Conservation (phyloP, 2,797 vertebrate species). For the Astyanax mexicanus region DNA sequence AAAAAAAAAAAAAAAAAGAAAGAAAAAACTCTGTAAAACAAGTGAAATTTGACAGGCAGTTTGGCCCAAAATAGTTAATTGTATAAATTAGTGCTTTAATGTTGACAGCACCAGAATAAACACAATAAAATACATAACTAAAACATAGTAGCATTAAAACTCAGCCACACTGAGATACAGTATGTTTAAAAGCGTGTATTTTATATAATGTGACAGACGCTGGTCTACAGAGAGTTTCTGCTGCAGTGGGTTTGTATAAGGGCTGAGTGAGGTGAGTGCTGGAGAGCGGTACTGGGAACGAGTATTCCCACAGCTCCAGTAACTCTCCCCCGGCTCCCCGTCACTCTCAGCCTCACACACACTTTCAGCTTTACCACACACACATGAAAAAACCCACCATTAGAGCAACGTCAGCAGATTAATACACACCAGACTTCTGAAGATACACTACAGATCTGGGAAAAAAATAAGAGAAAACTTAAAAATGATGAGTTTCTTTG, state of each 20-base stretch:
- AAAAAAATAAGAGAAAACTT: too few relatives aligned
- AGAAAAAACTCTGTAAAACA: too few relatives aligned
- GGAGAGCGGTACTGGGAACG: slow-evolving; percentile 2
- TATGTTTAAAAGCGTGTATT: background rate
- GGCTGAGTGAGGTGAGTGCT: background rate
- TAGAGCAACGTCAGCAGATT: background rate
- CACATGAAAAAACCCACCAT: background rate
- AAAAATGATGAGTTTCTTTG: too few relatives aligned
- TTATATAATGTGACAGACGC: background rate
- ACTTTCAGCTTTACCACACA: slow-evolving; percentile 12
- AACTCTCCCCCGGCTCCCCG: slow-evolving; percentile 15
- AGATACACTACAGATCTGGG: too few relatives aligned
- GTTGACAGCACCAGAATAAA: too few relatives aligned
- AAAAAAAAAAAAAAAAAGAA: too few relatives aligned
- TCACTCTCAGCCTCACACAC: slow-evolving; percentile 18
- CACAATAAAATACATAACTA: too few relatives aligned
- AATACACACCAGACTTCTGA: background rate
- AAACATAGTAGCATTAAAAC: too few relatives aligned
- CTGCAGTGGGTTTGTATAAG: slow-evolving; percentile 13
- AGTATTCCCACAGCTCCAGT: slow-evolving; percentile 15
- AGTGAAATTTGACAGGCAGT: too few relatives aligned
- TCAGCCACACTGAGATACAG: too few relatives aligned
- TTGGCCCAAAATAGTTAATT: too few relatives aligned
- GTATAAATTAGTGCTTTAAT: too few relatives aligned
- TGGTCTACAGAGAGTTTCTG: background rate